Evolutionary conservation across 2,797 vertebrate species (phyloP), one percentile per base, ranked within the genome.

Genomic region (Lacerta viridis): DNA sequence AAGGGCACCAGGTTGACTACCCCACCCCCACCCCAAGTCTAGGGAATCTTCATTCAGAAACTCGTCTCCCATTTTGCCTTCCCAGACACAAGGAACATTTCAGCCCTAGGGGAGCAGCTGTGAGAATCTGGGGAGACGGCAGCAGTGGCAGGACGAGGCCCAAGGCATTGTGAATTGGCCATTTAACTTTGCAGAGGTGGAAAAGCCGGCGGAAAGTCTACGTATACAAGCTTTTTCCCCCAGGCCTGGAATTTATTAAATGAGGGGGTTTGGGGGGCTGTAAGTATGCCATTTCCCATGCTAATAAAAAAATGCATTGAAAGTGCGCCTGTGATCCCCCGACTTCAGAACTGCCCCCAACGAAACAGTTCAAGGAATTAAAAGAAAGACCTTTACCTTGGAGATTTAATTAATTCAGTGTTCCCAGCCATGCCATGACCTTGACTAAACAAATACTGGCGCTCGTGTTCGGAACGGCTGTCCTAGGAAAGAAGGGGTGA

Each of bases 401-500:
- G 98, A 25, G 98, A 98, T 97, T 99, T 99, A 93, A 99, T 97
- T 80, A 99, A 97, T 90, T 99, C 98, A 0, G 98, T 98, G 95
- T 98, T 99, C 92, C 99, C 98, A 0, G 97, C 95, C 64, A 97
- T 93, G 0, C 98, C 96, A 25, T 96, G 97, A 0, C 98, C 97
- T 96, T 99, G 99, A 92, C 98, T 99, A 95, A 98, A 98, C 92
- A 99, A 97, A 96, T 99, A 99, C 95, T 99, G 99, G 80, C 97
- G 97, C 90, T 99, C 99, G 0, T 99, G 99, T 91, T 99, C 99
- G 0, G 99, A 99, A 72, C 98, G 98, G 25, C 98, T 97, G 1
- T 99, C 99, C 99, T 99, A 91, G 66, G 92, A 77, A 41, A 0
- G 2, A 84, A 3, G 33, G 50, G 50, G 80, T 25, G 11, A 41